phyloP scores from a whole-genome alignment of 2,797 vertebrate species.

The Octomys mimax region DNA sequence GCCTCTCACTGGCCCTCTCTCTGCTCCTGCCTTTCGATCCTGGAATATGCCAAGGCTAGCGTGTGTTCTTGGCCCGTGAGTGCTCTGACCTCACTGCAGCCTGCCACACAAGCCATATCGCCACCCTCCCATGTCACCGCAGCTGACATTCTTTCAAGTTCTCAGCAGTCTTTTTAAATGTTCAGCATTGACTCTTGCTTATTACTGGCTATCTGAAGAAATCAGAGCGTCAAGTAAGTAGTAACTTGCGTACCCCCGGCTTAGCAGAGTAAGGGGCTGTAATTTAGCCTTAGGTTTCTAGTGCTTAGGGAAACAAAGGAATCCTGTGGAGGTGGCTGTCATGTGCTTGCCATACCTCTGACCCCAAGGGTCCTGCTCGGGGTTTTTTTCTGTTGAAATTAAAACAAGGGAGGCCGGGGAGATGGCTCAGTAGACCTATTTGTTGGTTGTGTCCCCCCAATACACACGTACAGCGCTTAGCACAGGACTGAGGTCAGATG shows the following conservation, averaged over 20 bases:
- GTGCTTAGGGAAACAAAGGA: not conserved
- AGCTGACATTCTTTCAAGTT: not conserved
- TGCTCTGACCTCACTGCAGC: not conserved
- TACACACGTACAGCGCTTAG: not conserved
- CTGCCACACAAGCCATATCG: not conserved
- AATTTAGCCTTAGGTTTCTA: not conserved
- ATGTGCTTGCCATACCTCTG: not conserved
- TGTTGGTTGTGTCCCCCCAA: not conserved
- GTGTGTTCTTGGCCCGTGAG: not conserved
- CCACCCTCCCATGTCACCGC: not conserved
- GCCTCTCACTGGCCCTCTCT: not conserved
- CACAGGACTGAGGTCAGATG: not conserved
- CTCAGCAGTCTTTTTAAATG: not conserved
- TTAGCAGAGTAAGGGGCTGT: not conserved
- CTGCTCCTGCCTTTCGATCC: slow-evolving; percentile 22
- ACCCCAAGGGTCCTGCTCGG: not conserved
- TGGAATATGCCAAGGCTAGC: not conserved
- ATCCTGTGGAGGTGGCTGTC: not conserved
- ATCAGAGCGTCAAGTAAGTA: slow-evolving; percentile 27
- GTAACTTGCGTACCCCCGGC: not conserved
- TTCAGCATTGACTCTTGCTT: not conserved
- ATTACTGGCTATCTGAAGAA: not conserved
- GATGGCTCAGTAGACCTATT: not conserved
- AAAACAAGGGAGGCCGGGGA: not conserved
- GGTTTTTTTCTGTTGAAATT: slow-evolving; percentile 44